These are phyloP conservation scores for Eilema caniola DNA, from an alignment of 2,888 invertebrate species.

Conservation along the genomic window DNA sequence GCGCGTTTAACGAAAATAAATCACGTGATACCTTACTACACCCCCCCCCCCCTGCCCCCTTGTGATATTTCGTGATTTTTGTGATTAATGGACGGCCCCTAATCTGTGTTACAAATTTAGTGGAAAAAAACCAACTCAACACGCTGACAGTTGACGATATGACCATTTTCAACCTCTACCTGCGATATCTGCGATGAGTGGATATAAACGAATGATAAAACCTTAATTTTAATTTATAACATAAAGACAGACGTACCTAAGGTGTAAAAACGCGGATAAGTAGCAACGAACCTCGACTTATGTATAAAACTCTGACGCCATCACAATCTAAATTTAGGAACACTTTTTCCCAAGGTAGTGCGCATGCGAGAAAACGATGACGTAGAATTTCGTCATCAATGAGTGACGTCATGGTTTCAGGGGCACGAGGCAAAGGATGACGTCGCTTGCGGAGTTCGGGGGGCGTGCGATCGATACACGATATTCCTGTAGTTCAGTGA, in stretches of 20 bases:
- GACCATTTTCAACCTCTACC: background rate
- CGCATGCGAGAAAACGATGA: constrained; percentile 74
- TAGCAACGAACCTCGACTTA: constrained; percentile 36
- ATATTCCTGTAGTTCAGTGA: constrained; percentile 71
- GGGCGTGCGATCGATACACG: constrained; percentile 65
- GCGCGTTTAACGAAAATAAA: no score
- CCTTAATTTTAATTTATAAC: background rate
- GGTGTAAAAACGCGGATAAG: background rate
- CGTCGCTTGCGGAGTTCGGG: constrained; percentile 64
- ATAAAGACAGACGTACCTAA: background rate
- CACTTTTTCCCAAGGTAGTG: constrained; percentile 33
- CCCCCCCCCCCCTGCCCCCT: no score
- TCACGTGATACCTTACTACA: no score
- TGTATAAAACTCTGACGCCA: constrained; percentile 49
- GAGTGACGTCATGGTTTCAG: constrained; percentile 66
- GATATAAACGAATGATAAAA: background rate
- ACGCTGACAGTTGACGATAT: background rate
- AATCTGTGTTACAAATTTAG: background rate
- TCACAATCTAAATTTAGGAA: constrained; percentile 60
- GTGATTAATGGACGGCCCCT: no score
- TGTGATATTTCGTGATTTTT: no score
- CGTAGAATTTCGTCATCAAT: constrained; percentile 69
- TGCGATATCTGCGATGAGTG: background rate
- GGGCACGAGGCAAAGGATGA: constrained; percentile 68
- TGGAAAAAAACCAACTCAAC: background rate